Evolutionary conservation across 2,888 invertebrate species (phyloP), one percentile per base, ranked within the genome.

Genomic region (Stenoptilia bipunctidactyla): DNA sequence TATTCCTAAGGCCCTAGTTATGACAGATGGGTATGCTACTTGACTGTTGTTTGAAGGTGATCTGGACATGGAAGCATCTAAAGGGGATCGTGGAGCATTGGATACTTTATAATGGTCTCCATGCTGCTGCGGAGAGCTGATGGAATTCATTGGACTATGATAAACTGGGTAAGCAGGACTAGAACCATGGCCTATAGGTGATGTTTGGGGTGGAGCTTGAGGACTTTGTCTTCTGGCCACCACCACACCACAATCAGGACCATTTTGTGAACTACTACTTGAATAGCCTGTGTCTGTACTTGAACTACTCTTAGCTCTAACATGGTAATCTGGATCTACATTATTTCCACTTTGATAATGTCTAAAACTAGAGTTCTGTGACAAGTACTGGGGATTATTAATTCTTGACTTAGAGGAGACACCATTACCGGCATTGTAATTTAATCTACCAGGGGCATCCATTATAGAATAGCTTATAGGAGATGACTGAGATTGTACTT

Each of bases 141-240:
- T 87, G 3, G 90, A 88, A 58, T 90, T 89, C 89, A 92, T 89
- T 14, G 93, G 93, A 71, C 92, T 93, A 66, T 93, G 91, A 67
- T 93, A 93, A 86, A 92, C 88, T 33, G 93, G 93, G 79, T 93
- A 93, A 40, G 90, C 91, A 37, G 92, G 92, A 73, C 91, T 91
- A 52, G 90, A 89, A 15, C 89, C 90, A 68, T 91, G 91, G 39
- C 90, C 89, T 39, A 91, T 59, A 1, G 91, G 91, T 43, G 91
- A 91, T 27, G 90, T 88, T 61, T 91, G 90, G 9, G 91, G 89
- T 55, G 90, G 89, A 8, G 88, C 87, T 61, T 90, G 63, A 85
- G 91, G 91, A 68, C 91, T 91, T 25, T 89, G 90, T 52, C 91
- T 79, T 52, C 91, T 80, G 2, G 90, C 88, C 14, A 88, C 87